phyloP scores from a whole-genome alignment of 2,113 vertebrate genomes.

The Toxostoma redivivum region DNA sequence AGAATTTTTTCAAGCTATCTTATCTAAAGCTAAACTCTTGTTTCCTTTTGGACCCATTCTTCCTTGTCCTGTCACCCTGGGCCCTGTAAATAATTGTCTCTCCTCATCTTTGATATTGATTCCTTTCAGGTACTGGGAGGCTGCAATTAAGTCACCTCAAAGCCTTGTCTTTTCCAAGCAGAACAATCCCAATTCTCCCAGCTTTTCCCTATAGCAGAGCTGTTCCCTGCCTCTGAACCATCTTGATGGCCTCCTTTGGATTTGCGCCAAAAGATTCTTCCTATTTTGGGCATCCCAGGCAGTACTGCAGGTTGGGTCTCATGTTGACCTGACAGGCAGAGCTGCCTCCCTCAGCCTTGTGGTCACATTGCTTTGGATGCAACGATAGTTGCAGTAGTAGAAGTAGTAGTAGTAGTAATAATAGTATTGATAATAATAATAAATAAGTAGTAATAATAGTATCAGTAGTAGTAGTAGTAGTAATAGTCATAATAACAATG shows the following conservation, averaged over 20 bases:
- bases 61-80: too few species aligned
- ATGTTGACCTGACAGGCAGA: background rate
- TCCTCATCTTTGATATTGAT: too few species aligned
- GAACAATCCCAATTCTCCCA: background rate
- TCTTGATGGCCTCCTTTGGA: background rate
- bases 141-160: background rate
- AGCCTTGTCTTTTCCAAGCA: background rate
- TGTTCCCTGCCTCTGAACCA: background rate
- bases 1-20: rapidly evolving
- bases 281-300: background rate
- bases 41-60: background rate
- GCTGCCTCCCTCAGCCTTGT: background rate
- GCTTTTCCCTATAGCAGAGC: background rate
- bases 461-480: background rate
- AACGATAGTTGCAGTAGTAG: background rate
- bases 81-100: background rate
- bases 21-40: background rate
- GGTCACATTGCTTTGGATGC: background rate
- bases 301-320: background rate
- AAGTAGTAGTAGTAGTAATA: background rate
- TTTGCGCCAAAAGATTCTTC: background rate
- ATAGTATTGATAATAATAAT: too few species aligned
- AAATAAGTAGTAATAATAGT: too few species aligned
- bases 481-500: background rate
- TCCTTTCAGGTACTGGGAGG: background rate